Base-by-base conservation (phyloP, 2,113 vertebrate species). In the Microtus montanus region DNA sequence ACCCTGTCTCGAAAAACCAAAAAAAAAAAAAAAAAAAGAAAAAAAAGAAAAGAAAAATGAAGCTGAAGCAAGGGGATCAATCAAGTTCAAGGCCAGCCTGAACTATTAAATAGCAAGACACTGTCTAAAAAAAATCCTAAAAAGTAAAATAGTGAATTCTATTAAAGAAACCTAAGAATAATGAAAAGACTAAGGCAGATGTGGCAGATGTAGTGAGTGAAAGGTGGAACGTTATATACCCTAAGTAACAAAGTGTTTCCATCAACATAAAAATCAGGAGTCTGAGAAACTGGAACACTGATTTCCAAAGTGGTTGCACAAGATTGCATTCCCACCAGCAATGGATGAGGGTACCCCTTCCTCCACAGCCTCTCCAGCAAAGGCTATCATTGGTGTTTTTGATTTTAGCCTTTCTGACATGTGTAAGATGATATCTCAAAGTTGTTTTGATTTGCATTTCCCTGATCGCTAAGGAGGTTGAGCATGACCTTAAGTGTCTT, bases 161-260 rank as follows among this genome's bases (percentile, higher is more conserved):
- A 89, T 82, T 61, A 93, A 70, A 92, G 49, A 94, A 94, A 35
- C 30, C 66, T 68, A 68, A 68, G 66, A 68, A 33, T 78, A 7
- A 75, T 52, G 93, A 86, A 61, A 91, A 92, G 87, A 93, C 71
- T 41, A 89, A 92, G 26, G 28, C 26, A 88, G 52, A 93, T 83
- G 49, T 44, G 26, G 22, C 26, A 88, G 44, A 91, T 83, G 49
- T 44, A 93, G 11, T 17, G 75, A 82, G 12, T 41, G 73, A 47
- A 24, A 54, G 2, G 24, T 61, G 77, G 58, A 26, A 9, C 30
- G 58, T 63, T 68, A 83, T 88, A 85, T 4, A 61, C 73, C 15
- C 33, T 30, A 84, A 84, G n/a, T 30, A 6, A 38, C 58, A 63
- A 63, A 91, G 24, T 63, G 77, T 41, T 78, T 66, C 8, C 20